Evolutionary conservation across 2,888 invertebrate species (phyloP).

Genomic region (Eulithis testata): DNA sequence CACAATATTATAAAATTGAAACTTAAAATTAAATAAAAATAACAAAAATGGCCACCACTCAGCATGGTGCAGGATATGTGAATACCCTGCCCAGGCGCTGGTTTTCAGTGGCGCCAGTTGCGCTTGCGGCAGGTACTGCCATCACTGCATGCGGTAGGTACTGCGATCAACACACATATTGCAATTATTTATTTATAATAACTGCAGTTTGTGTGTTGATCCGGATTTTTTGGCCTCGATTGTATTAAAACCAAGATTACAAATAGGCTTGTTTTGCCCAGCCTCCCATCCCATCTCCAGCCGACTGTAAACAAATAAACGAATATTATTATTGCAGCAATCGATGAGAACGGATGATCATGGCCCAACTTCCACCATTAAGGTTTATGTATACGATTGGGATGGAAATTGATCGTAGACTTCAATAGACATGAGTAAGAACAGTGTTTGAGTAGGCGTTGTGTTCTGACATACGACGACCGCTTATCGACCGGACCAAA

Average conservation of each 20-base stretch:
- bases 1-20: no score
- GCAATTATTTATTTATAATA: no score
- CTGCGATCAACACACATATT: no score
- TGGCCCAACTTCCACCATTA: conserved; percentile 41
- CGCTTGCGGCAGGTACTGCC: no score
- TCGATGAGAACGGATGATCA: conserved; percentile 44
- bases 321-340: conserved; percentile 46
- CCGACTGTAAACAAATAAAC: conserved; percentile 49
- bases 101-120: no score
- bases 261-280: conserved; percentile 20
- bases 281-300: conserved; percentile 27
- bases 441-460: not conserved
- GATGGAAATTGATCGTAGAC: conserved; percentile 29
- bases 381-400: conserved; percentile 39
- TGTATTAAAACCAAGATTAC: not conserved
- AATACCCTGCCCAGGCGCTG: no score
- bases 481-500: not conserved
- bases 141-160: no score
- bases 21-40: no score
- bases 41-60: no score
- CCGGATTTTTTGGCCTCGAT: no score
- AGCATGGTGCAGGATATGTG: no score
- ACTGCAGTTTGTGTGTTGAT: no score
- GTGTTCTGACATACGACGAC: not conserved
- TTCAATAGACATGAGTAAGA: conserved; percentile 21